Evolutionary conservation across 2,113 vertebrate genomes (phyloP).

Genomic region (Forbesichthys papilliferus): DNA sequence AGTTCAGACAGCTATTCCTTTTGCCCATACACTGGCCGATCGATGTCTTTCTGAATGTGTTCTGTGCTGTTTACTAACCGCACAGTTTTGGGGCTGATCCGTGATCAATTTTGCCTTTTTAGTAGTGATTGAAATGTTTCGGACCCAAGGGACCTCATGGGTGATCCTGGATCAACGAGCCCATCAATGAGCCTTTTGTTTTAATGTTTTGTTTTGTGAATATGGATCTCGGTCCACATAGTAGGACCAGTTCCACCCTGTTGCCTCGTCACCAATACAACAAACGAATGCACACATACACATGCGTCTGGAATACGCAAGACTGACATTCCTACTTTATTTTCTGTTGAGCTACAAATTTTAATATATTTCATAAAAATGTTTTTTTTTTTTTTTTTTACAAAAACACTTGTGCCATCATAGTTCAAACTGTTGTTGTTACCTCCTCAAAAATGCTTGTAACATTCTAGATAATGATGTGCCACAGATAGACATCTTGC

Average conservation of each 20-base stretch:
- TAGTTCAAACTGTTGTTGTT: constrained; percentile 65
- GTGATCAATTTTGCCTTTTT: constrained; percentile 70
- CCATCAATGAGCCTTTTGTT: constrained; percentile 42
- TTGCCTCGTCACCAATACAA: constrained; percentile 70
- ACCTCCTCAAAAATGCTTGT: constrained; percentile 69
- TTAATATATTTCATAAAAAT: constrained; percentile 67
- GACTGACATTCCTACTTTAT: constrained; percentile 70
- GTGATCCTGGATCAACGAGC: constrained; percentile 49
- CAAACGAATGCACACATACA: constrained; percentile 32
- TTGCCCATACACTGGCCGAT: constrained; percentile 56
- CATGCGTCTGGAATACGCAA: constrained; percentile 53
- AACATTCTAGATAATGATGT: constrained; percentile 39
- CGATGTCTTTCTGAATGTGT: constrained; percentile 71
- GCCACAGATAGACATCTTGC: constrained; percentile 57
- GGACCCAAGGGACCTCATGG: constrained; percentile 66
- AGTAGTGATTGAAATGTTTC: constrained; percentile 59
- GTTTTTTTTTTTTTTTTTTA: constrained; percentile 50
- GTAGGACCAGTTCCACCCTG: constrained; percentile 64
- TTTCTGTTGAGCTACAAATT: constrained; percentile 26
- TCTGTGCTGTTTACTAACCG: constrained; percentile 56
- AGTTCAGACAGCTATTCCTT: constrained; percentile 52
- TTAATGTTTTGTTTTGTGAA: constrained; percentile 55
- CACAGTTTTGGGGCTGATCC: constrained; percentile 64
- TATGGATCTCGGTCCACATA: constrained; percentile 66
- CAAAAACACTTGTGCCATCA: constrained; percentile 13